Percentiles rank a stretch among this genome's conserved stretches.
phyloP scores from a whole-genome alignment of 2,888 invertebrate genomes.

The Tenthredo livida region DNA sequence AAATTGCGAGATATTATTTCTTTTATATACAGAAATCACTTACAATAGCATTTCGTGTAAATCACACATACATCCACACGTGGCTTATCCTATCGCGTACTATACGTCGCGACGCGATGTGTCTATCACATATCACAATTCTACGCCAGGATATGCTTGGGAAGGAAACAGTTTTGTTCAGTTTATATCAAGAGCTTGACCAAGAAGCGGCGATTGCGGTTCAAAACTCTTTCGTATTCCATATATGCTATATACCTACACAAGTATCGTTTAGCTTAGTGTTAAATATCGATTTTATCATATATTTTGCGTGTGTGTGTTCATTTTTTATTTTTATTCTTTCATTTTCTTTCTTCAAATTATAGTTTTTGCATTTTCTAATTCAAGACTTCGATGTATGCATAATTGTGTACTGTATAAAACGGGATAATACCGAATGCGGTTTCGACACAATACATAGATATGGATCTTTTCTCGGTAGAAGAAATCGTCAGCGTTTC shows the following conservation, averaged over 20 bases:
- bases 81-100: background rate
- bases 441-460: background rate
- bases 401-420: background rate
- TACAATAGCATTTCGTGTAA: too few species aligned
- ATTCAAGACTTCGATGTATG: too few species aligned
- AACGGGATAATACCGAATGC: background rate
- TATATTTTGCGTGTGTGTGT: too few species aligned
- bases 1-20: too few species aligned
- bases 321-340: too few species aligned
- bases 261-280: background rate
- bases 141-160: slow-evolving; percentile 61
- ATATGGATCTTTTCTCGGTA: background rate
- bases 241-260: too few species aligned
- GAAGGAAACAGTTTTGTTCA: slow-evolving; percentile 63
- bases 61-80: background rate
- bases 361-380: background rate
- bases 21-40: too few species aligned
- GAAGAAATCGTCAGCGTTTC: background rate
- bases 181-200: slow-evolving; percentile 61
- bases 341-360: background rate
- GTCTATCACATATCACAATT: slow-evolving; percentile 18
- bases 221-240: background rate
- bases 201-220: slow-evolving; percentile 11
- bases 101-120: background rate
- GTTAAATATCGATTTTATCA: too few species aligned